Evolutionary conservation across 2,888 invertebrate genomes (phyloP).

Genomic region (Pammene fasciana): DNA sequence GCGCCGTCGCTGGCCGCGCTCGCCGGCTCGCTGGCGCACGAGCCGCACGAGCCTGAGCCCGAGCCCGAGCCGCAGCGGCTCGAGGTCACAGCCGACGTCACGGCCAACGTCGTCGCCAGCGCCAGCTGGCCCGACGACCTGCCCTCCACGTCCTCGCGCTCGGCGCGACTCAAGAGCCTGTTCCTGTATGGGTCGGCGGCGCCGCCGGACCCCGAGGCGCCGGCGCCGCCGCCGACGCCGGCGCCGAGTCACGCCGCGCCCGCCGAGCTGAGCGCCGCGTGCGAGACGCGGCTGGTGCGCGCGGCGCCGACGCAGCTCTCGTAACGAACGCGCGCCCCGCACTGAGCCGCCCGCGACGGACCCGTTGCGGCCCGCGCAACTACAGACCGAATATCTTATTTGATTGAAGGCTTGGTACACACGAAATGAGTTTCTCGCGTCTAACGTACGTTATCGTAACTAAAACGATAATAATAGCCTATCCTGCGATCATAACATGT

Average conservation of each 20-base stretch:
- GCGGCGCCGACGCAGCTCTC: constrained; percentile 43
- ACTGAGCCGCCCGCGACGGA: neutral
- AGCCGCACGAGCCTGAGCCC: constrained; percentile 49
- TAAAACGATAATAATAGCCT: too few relatives aligned
- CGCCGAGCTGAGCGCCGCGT: constrained; percentile 39
- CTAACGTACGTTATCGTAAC: too few relatives aligned
- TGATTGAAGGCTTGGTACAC: neutral
- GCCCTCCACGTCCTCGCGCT: constrained; percentile 66
- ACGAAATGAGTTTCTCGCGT: too few relatives aligned
- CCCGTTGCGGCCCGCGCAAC: constrained; percentile 2
- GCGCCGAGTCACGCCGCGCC: constrained; percentile 40
- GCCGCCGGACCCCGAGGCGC: constrained; percentile 66
- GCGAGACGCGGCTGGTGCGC: constrained; percentile 44
- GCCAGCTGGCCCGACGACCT: constrained; percentile 56
- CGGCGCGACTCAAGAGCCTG: constrained; percentile 65
- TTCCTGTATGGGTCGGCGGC: constrained; percentile 73
- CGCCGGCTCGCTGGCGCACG: constrained; percentile 73
- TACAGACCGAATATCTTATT: constrained; percentile 1
- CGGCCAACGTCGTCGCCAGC: constrained; percentile 51
- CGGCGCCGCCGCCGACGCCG: constrained; percentile 43
- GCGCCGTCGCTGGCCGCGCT: constrained; percentile 75
- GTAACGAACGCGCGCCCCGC: constrained; percentile 47
- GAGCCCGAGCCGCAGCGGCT: constrained; percentile 55
- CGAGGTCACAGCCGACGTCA: constrained; percentile 67
- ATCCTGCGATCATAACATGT: too few relatives aligned